Conservation (phyloP, 1,140 invertebrate species). For the Lordiphosa collinella region DNA sequence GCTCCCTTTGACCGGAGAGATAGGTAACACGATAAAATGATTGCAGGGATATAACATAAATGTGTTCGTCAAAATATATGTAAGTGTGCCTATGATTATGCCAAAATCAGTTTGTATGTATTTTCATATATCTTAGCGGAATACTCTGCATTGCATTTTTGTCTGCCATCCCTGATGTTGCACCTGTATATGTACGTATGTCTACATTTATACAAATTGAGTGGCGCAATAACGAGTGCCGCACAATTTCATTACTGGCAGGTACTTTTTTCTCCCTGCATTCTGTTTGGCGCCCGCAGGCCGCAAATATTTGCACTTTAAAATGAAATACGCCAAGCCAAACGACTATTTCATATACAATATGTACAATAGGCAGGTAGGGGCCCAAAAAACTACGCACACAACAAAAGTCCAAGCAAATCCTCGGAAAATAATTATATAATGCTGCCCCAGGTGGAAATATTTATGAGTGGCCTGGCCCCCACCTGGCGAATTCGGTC, state of each 20-base stretch:
- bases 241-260: conserved; percentile 63
- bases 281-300: conserved; percentile 37
- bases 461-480: conserved; percentile 51
- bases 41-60: too few relatives aligned
- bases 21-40: too few relatives aligned
- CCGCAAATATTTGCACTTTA: conserved; percentile 71
- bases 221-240: conserved; percentile 41
- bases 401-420: conserved; percentile 20
- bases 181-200: conserved; percentile 23
- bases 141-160: not conserved
- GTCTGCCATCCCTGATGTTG: conserved; percentile 13
- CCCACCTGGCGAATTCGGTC: conserved; percentile 33
- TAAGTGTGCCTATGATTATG: not conserved
- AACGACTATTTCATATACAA: conserved; percentile 21
- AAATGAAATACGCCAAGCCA: conserved; percentile 51
- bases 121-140: too few relatives aligned
- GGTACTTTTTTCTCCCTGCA: conserved; percentile 21
- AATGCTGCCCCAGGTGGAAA: conserved; percentile 55
- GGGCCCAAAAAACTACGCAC: conserved; percentile 51
- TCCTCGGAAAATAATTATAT: conserved; percentile 68
- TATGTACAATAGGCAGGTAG: too few relatives aligned
- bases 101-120: too few relatives aligned
- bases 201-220: conserved; percentile 20
- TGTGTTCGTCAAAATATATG: too few relatives aligned
- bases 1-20: too few relatives aligned